Conservation (phyloP, 2,113 vertebrate species). For the Merops nubicus region DNA sequence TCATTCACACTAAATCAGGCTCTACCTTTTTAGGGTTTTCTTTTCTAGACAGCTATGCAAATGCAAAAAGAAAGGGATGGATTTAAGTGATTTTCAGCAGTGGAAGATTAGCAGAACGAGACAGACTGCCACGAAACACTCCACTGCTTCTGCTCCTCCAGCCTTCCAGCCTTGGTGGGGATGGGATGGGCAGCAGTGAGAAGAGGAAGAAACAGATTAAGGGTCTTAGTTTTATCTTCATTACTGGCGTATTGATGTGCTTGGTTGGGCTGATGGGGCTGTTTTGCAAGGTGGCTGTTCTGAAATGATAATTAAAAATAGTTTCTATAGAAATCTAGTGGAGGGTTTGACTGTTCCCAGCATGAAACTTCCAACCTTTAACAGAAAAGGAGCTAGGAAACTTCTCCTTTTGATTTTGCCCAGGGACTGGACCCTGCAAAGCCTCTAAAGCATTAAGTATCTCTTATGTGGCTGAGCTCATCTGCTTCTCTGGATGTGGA, state of each 20-base stretch:
- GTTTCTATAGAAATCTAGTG: neutral
- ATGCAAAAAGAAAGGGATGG: conserved; percentile 69
- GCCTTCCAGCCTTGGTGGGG: neutral
- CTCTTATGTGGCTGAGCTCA: neutral
- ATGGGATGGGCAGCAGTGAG: neutral
- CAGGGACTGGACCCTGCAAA: neutral
- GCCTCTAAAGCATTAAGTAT: neutral
- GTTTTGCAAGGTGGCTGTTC: neutral
- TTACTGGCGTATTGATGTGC: neutral
- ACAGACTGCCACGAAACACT: conserved; percentile 22
- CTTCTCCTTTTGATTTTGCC: neutral
- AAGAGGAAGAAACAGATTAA: neutral
- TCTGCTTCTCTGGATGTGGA: neutral
- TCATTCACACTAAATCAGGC: conserved; percentile 73
- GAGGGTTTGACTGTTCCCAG: neutral
- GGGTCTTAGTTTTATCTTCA: conserved; percentile 12
- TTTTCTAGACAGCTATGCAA: conserved; percentile 63
- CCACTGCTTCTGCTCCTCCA: neutral
- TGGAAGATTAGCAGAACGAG: conserved; percentile 66
- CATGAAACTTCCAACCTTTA: neutral
- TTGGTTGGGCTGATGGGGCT: neutral
- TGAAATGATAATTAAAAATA: neutral
- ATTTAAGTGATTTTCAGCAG: conserved; percentile 64
- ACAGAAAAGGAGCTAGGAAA: neutral
- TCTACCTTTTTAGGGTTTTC: conserved; percentile 55